phyloP scores from a whole-genome alignment of 2,113 vertebrate species.

The Mola mola region DNA sequence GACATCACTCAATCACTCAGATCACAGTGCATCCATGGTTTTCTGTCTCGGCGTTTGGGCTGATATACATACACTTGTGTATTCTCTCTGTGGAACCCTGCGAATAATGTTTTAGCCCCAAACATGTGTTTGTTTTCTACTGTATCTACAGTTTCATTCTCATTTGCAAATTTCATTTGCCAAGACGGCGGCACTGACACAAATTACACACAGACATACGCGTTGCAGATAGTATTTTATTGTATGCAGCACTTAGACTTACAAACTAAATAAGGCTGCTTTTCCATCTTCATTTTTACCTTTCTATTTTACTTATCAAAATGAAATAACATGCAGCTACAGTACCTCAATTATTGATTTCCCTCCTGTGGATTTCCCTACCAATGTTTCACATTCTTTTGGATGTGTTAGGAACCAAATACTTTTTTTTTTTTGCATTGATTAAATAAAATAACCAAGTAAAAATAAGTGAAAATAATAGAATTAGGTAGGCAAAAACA shows the following conservation, averaged over 20 bases:
- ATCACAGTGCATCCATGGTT: slow-evolving; percentile 4
- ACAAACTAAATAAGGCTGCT: not conserved
- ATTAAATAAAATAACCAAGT: slow-evolving; percentile 68
- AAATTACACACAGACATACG: too few relatives aligned
- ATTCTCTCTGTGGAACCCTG: not conserved
- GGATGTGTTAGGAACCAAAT: slow-evolving; percentile 11
- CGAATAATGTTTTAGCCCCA: not conserved
- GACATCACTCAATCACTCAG: slow-evolving; percentile 25
- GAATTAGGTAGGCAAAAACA: slow-evolving; percentile 17
- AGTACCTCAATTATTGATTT: slow-evolving; percentile 66
- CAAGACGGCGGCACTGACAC: not conserved
- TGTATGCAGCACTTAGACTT: not conserved
- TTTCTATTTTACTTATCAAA: slow-evolving; percentile 17
- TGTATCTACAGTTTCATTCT: not conserved
- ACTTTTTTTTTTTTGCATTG: slow-evolving; percentile 19
- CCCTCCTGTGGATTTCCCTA: slow-evolving; percentile 13
- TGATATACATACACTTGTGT: too few relatives aligned
- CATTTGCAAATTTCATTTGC: slow-evolving; percentile 4
- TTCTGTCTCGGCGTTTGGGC: slow-evolving; percentile 3
- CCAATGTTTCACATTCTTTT: not conserved
- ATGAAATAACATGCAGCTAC: slow-evolving; percentile 39
- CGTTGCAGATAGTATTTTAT: too few relatives aligned
- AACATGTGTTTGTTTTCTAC: not conserved
- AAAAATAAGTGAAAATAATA: not conserved
- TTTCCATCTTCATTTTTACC: not conserved